Conservation (phyloP, 2,113 vertebrate species). For the Hipposideros armiger region DNA sequence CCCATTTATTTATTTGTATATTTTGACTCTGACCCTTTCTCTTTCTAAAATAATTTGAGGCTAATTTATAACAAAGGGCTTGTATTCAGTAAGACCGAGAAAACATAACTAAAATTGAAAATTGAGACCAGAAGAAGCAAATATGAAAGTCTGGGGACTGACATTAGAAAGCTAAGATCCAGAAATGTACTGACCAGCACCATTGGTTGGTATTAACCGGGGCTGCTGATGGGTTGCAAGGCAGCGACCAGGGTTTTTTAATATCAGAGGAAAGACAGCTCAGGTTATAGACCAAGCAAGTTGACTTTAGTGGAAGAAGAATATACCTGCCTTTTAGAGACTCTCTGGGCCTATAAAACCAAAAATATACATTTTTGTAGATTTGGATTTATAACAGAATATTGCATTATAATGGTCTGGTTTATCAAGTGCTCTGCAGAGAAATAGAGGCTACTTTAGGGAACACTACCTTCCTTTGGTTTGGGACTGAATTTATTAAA, state of each 20-base stretch:
- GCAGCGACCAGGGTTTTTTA: background rate
- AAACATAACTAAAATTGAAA: slow-evolving; percentile 44
- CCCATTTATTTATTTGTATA: background rate
- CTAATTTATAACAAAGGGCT: background rate
- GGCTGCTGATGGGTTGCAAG: background rate
- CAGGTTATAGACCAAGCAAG: background rate
- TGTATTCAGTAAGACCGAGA: background rate
- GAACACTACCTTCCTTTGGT: slow-evolving; percentile 32
- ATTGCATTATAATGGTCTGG: background rate
- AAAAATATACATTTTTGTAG: background rate
- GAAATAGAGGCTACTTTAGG: background rate
- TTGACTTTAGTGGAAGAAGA: slow-evolving; percentile 1
- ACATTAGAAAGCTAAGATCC: background rate
- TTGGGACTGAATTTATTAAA: background rate
- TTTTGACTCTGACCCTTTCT: background rate
- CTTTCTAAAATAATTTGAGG: slow-evolving; percentile 6
- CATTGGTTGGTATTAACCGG: background rate
- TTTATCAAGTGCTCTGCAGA: background rate
- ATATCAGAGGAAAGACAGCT: background rate
- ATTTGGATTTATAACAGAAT: background rate
- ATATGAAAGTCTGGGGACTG: background rate
- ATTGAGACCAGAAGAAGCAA: slow-evolving; percentile 9
- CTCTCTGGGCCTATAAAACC: background rate
- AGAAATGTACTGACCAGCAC: background rate
- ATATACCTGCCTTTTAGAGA: slow-evolving; percentile 11